phyloP scores from a whole-genome alignment of 1,140 invertebrate genomes.

The Telenomus remus region DNA sequence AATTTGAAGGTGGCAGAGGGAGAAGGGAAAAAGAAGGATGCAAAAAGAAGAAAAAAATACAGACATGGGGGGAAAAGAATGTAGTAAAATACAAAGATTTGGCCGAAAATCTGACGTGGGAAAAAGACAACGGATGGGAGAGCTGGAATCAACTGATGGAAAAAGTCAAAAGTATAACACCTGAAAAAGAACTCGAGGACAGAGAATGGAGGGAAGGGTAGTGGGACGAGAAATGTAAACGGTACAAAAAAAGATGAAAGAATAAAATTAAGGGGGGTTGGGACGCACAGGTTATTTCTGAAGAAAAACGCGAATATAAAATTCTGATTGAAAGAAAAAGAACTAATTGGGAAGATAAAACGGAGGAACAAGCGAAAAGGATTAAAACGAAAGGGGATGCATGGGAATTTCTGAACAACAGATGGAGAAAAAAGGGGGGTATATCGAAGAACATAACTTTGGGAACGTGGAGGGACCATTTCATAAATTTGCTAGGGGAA shows the following conservation, averaged over 20 bases:
- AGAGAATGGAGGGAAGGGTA: neutral
- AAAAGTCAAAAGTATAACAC: neutral
- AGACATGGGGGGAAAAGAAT: conserved; percentile 4
- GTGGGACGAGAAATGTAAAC: neutral
- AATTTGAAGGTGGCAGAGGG: neutral
- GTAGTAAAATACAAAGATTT: neutral
- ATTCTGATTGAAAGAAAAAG: neutral
- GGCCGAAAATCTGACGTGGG: neutral
- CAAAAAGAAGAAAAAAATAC: neutral
- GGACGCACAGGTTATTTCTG: neutral
- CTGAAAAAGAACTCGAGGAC: neutral
- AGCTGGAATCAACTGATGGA: conserved; percentile 3
- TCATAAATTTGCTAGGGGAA: neutral
- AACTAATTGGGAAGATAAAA: neutral
- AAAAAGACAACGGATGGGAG: neutral
- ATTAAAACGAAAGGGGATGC: conserved; percentile 2
- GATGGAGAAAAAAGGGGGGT: neutral
- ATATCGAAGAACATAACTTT: neutral
- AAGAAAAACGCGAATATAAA: neutral
- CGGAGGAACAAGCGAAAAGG: neutral
- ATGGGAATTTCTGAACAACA: conserved; percentile 7
- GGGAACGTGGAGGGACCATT: neutral
- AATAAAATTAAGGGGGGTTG: neutral
- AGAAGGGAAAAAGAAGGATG: neutral
- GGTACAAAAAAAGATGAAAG: neutral